phyloP scores from a whole-genome alignment of 1,140 invertebrate genomes.

The Hylyphantes graminicola region DNA sequence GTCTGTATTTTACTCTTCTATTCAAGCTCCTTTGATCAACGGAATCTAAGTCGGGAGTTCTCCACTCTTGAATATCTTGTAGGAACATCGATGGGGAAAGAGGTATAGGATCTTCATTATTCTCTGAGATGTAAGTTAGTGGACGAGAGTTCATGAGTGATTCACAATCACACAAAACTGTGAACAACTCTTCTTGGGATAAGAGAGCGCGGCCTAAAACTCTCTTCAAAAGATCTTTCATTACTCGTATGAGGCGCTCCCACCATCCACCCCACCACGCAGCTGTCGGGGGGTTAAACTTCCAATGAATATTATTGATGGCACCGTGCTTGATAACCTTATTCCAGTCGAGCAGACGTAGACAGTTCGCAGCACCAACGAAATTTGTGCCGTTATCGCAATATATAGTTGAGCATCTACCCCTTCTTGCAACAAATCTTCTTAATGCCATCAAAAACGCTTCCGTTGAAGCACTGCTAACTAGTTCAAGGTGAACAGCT shows the following conservation, averaged over 20 bases:
- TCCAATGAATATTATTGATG: background rate
- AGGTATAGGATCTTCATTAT: background rate
- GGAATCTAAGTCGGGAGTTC: constrained; percentile 1
- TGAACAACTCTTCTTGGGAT: constrained; percentile 18
- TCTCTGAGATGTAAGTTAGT: constrained; percentile 3
- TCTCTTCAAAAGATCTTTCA: constrained; percentile 23
- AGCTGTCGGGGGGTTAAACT: background rate
- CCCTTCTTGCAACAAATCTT: constrained; percentile 50
- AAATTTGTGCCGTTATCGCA: constrained; percentile 68
- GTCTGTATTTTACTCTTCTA: background rate
- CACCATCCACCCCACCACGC: background rate
- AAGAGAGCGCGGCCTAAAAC: background rate
- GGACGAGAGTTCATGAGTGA: constrained; percentile 16
- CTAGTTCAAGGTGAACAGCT: too few species aligned
- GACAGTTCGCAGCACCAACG: constrained; percentile 60
- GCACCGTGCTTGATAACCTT: background rate
- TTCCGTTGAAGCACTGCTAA: too few species aligned
- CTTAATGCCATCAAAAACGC: too few species aligned
- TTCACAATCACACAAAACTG: constrained; percentile 22
- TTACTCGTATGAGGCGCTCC: background rate
- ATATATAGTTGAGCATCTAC: constrained; percentile 46
- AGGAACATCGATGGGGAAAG: constrained; percentile 11
- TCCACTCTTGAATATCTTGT: constrained; percentile 7
- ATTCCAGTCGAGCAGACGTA: background rate
- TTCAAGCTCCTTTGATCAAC: constrained; percentile 4